Conservation (phyloP, 1,140 invertebrate genomes). For the Trinorchestia longiramus region DNA sequence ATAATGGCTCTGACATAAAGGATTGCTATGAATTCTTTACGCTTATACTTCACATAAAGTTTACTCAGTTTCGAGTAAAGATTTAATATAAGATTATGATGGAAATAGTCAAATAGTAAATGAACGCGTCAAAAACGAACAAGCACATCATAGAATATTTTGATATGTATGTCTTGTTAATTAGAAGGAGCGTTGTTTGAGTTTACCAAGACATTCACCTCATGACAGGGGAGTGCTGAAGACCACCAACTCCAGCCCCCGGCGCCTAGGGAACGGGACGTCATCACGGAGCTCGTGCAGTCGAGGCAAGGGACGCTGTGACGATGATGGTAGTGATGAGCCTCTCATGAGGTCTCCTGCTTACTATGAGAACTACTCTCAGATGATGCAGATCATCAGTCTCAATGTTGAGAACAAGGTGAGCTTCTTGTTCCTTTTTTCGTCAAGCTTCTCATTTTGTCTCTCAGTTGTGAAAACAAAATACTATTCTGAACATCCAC, state of each 20-base stretch:
- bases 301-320: constrained; percentile 10
- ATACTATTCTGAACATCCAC: background rate
- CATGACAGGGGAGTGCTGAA: background rate
- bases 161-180: too few relatives aligned
- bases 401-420: constrained; percentile 46
- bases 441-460: background rate
- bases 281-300: background rate
- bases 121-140: too few relatives aligned
- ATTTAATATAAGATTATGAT: too few relatives aligned
- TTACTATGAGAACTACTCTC: constrained; percentile 28
- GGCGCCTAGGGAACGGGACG: background rate
- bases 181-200: too few relatives aligned
- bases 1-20: too few relatives aligned
- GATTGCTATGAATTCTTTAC: too few relatives aligned
- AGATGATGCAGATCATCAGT: constrained; percentile 47
- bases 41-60: too few relatives aligned
- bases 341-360: background rate
- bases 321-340: background rate
- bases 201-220: too few relatives aligned
- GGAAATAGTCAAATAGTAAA: too few relatives aligned
- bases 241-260: background rate
- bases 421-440: background rate
- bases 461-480: background rate
- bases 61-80: too few relatives aligned
- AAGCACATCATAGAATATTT: too few relatives aligned